Conservation (phyloP, 2,888 invertebrate species). For the Synanthedon formicaeformis region DNA sequence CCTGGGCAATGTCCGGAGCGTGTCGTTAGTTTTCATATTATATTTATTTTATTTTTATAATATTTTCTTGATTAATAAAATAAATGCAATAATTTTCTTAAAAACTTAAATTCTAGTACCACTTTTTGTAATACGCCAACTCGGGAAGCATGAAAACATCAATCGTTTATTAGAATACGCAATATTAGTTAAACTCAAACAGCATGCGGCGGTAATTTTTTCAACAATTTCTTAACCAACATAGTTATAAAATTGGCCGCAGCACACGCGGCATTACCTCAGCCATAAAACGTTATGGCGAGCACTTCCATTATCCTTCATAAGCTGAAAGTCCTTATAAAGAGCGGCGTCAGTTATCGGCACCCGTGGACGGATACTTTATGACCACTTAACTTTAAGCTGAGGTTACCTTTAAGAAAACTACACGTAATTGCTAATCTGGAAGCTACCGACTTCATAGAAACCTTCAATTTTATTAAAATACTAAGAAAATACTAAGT, state of each 20-base stretch:
- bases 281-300: conserved; percentile 48
- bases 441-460: conserved; percentile 4
- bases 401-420: conserved; percentile 11
- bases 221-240: conserved; percentile 25
- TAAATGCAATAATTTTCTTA: no score
- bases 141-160: no score
- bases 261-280: conserved; percentile 15
- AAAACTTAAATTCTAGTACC: no score
- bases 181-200: no score
- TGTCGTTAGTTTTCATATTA: no score
- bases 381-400: conserved; percentile 38
- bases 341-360: conserved; percentile 36
- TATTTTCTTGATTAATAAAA: no score
- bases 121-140: no score
- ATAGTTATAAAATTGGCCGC: conserved; percentile 35
- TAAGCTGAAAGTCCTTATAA: conserved; percentile 42
- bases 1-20: no score
- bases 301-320: conserved; percentile 52
- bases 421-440: conserved; percentile 12
- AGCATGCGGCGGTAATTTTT: not conserved
- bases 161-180: no score
- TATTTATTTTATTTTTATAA: no score
- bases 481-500: not conserved
- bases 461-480: not conserved
- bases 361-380: conserved; percentile 37